Evolutionary conservation across 2,888 invertebrate genomes (phyloP), one percentile per base, ranked within the genome.

Genomic region (Trachelus troglodyta): DNA sequence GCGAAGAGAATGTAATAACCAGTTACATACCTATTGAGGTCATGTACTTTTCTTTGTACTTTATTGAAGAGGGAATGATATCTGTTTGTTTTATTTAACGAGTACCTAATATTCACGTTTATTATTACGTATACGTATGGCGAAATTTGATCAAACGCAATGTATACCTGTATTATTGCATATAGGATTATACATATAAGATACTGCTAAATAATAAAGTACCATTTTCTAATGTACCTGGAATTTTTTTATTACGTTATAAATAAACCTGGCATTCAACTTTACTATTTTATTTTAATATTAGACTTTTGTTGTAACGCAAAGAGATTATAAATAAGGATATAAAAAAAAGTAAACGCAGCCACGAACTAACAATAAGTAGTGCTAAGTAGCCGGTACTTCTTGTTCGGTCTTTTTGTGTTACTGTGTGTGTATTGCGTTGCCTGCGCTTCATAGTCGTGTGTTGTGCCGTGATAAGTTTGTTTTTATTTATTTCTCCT

Each of bases 131-230:
- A 23, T 71, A 33, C 71, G 71, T 71, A 31, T 34, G 35, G 12
- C 34, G 12, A 74, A 34, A 34, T 34, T 73, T 76, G 56, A 78
- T 76, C 30, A 37, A 71, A 33, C 9, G 35, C 35, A 30, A 78
- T 76, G 78, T 78, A 68, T 73, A 56, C 56, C 56, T 56, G 23
- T 23, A 9, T 75, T 69, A 76, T 76, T 73, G 69, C 71, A 74
- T 80, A 76, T 76, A 76, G 78, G 76, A 74, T 71, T 82, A 79
- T 35, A 35, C 80, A 79, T 35, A 35, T 80, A 79, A 85, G 81
- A 80, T 85, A 85, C 85, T 84, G 81, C 82, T 85, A 79, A 88
- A 88, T 88, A 88, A 77, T 77, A 78, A 78, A 78, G 73, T 75
- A 78, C 75, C 75, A 68, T 69, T 78, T 78, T 78, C 73, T 69